Evolutionary conservation across 2,888 invertebrate genomes (phyloP), one percentile per base, ranked within the genome.

Genomic region (Dendrolimus pini): DNA sequence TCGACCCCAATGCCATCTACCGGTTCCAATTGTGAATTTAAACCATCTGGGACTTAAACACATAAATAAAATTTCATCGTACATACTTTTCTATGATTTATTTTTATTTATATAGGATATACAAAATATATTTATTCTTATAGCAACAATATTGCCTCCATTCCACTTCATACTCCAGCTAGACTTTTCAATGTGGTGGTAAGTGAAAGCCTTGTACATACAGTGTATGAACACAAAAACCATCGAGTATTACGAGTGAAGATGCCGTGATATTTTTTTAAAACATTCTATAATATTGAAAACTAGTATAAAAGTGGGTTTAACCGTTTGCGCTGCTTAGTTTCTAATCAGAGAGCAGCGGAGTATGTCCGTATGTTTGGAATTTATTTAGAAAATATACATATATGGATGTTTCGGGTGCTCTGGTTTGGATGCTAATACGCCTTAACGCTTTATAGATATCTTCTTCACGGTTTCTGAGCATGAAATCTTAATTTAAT

Each of bases 191-290:
- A 54, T 60, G 78, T 84, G 71, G 79, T 78, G 52, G 86, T 78
- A 67, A 83, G 86, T 82, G 88, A 89, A 89, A 89, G 89, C 81
- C 78, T 69, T 84, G 59, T 88, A 78, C 74, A 59, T 69, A 89
- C 74, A 78, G 61, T 61, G 54, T 58, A 77, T 88, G 77, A 56
- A 56, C 62, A 83, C 75, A 68, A 67, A 56, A 18, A 12, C 2
- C 12, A 63, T 14, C 2, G 41, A 62, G 87, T 85, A 70, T 30
- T 30, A 30, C 78, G 78, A n/a, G 86, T 83, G 78, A 74, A 74
- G 78, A 80, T 77, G 77, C 74, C 65, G 75, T 78, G 77, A 76
- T 62, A 69, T 73, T 83, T 81, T 85, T 77, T 82, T 85, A 78
- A 74, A 66, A 66, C 69, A 75, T 70, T 74, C 72, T 76, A 75